These are phyloP conservation scores for Euborellia annulipes DNA, from an alignment of 1,140 invertebrate species.

Conservation along the genomic window DNA sequence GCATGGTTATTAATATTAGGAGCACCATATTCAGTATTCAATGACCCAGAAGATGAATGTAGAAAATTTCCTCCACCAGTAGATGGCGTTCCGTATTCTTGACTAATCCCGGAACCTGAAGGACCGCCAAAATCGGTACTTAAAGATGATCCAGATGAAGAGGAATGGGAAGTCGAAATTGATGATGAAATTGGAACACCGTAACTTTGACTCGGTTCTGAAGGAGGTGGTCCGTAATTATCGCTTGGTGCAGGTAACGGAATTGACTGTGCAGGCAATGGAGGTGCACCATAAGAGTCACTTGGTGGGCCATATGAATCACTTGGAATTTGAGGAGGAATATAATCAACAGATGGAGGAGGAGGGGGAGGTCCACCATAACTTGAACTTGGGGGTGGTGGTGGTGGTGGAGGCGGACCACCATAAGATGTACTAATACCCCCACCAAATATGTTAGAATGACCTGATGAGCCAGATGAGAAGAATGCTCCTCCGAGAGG, in stretches of 20 bases:
- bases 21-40: not conserved
- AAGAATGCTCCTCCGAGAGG: too few species aligned
- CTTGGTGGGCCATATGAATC: slow-evolving; percentile 5
- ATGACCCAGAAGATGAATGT: too few species aligned
- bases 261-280: slow-evolving; percentile 25
- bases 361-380: slow-evolving; percentile 13
- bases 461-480: too few species aligned
- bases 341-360: slow-evolving; percentile 2
- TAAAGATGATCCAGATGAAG: too few species aligned
- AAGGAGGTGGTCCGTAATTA: too few species aligned
- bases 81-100: slow-evolving; percentile 1
- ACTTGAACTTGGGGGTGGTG: slow-evolving; percentile 25
- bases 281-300: slow-evolving; percentile 21
- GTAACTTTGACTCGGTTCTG: not conserved
- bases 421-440: not conserved
- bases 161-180: too few species aligned
- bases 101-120: not conserved
- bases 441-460: too few species aligned
- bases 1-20: not conserved
- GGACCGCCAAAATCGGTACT: too few species aligned
- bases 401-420: slow-evolving; percentile 18
- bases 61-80: not conserved
- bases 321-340: slow-evolving; percentile 13
- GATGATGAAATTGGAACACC: slow-evolving; percentile 2
- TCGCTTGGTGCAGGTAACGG: too few species aligned